phyloP scores from a whole-genome alignment of 2,797 vertebrate genomes.

The Leptodactylus fallax region DNA sequence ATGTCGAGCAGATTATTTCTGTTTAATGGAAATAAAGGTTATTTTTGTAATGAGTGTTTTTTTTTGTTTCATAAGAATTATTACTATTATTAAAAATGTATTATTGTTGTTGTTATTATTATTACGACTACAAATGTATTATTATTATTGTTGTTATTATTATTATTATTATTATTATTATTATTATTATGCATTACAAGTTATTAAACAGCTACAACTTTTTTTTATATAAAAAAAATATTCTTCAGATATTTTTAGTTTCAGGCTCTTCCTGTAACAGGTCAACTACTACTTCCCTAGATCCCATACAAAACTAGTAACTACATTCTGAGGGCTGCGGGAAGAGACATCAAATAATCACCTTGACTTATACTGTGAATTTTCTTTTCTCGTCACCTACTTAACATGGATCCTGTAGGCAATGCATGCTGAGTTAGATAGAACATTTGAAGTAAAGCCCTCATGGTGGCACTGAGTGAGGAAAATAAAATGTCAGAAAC shows the following conservation, averaged over 20 bases:
- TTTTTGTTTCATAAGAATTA: background rate
- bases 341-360: slow-evolving; percentile 27
- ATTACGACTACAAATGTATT: too few species aligned
- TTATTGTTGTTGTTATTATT: too few species aligned
- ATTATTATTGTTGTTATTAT: too few species aligned
- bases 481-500: background rate
- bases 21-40: background rate
- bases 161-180: background rate
- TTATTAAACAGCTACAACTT: background rate
- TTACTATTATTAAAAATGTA: background rate
- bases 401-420: slow-evolving; percentile 48
- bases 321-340: background rate
- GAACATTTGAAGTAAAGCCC: slow-evolving; percentile 30
- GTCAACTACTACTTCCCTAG: background rate
- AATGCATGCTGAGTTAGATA: slow-evolving; percentile 28
- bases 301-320: background rate
- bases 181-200: background rate
- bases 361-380: slow-evolving; percentile 43
- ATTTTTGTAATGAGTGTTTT: background rate
- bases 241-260: background rate
- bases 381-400: slow-evolving; percentile 35
- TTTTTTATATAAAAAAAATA: background rate
- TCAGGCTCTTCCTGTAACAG: background rate
- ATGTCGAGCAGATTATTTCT: background rate
- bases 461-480: slow-evolving; percentile 3